A percentile compares a stretch with the other conserved stretches of the same genome.
These are phyloP conservation scores for Trogon melanurus DNA, from an alignment of 2,113 vertebrate genomes.

Conservation along the genomic window DNA sequence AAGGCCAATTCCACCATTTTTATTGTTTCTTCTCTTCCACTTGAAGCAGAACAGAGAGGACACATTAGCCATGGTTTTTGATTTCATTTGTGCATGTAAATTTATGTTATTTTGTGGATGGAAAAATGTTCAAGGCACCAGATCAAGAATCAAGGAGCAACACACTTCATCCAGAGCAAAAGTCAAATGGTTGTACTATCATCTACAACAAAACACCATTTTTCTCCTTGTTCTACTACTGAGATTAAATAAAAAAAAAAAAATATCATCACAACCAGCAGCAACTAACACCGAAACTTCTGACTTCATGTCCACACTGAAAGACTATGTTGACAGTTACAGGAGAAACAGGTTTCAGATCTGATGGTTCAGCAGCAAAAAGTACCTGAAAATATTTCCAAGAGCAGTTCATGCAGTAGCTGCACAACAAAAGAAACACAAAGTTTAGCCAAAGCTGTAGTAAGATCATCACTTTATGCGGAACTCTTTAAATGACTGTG, in stretches of 20 bases:
- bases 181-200: neutral
- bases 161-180: neutral
- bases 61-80: neutral
- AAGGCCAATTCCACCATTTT: neutral
- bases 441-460: neutral
- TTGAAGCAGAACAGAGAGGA: neutral
- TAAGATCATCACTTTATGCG: neutral
- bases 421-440: neutral
- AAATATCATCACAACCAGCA: neutral
- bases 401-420: neutral
- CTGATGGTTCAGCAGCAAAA: neutral
- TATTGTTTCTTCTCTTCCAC: neutral
- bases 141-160: neutral
- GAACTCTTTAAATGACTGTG: neutral
- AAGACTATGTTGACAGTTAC: neutral
- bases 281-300: neutral
- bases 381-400: neutral
- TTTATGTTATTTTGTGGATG: neutral
- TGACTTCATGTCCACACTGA: neutral
- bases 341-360: neutral
- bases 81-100: neutral
- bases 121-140: neutral
- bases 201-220: neutral
- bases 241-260: neutral
- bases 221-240: neutral